Evolutionary conservation across 2,888 invertebrate species (phyloP).

Genomic region (Theristus sp.): DNA sequence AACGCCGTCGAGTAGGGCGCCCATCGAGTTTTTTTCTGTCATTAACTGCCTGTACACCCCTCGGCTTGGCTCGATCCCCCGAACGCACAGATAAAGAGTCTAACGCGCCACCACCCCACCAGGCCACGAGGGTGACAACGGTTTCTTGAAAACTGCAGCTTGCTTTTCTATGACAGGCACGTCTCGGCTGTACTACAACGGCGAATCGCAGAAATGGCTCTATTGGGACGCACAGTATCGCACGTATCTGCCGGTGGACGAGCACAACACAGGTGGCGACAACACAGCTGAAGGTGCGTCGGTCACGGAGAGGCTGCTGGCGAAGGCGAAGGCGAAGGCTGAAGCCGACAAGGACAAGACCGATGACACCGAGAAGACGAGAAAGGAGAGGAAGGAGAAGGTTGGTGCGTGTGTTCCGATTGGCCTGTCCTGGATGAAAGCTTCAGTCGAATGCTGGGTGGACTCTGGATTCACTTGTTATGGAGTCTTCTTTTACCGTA

Average conservation of each 20-base stretch:
- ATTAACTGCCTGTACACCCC: too few species aligned
- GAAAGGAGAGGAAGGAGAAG: neutral
- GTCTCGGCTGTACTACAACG: neutral
- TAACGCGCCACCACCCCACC: too few species aligned
- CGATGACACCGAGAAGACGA: neutral
- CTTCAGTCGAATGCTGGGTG: neutral
- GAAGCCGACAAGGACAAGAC: neutral
- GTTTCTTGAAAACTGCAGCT: constrained; percentile 46
- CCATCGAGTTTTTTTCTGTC: too few species aligned
- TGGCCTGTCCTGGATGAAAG: neutral
- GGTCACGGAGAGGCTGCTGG: neutral
- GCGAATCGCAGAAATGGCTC: constrained; percentile 51
- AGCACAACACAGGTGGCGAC: neutral
- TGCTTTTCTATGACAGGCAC: too few species aligned
- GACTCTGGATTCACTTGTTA: too few species aligned
- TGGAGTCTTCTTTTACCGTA: too few species aligned
- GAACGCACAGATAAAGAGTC: too few species aligned
- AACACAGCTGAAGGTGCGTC: neutral
- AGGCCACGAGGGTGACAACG: too few species aligned
- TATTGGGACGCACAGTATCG: constrained; percentile 61
- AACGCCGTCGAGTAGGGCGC: too few species aligned
- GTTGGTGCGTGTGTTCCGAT: neutral
- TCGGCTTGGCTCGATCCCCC: too few species aligned
- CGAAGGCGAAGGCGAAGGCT: neutral
- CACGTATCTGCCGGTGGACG: constrained; percentile 31